Base-by-base conservation (phyloP, 1,140 invertebrate genomes). In the Chelonus insularis region DNA sequence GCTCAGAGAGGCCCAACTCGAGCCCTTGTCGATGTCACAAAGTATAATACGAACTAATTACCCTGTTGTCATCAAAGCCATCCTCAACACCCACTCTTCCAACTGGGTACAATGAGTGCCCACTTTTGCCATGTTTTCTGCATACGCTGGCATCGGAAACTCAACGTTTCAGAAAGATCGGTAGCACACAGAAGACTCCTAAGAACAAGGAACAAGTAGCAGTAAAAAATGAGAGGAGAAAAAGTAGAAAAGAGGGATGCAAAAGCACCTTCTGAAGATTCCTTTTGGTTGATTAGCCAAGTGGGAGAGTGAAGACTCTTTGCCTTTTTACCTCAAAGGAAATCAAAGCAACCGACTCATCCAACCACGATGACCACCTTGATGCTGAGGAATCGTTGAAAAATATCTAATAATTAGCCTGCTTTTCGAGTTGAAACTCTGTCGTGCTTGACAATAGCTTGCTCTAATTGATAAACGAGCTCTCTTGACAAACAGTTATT, bases 31-130 rank as follows among this genome's bases (percentile, higher is more conserved):
- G 63, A 73, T 67, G 65, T 72, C 65, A 72, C 72, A 72, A 70
- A 72, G 73, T 73, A 70, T 71, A 70, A 72, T 70, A 73, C 68
- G 69, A 72, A 72, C 68, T 76, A 76, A 76, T 76, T 75, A 76
- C 71, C 68, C 59, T 60, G 60, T 71, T 67, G 68, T 68, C 68
- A 60, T 73, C 74, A 75, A 75, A 75, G 73, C 60, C 62, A 57
- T 41, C 68, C 72, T 75, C 68, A 65, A 72, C 70, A 36, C 25
- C 36, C 18, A 39, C 54, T 20, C 57, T 41, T 11, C 39, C 4
- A 9, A 25, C n/a, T 7, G 23, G 50, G 12, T 55, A 73, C 68
- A 74, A 74, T 71, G 69, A 73, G 72, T 72, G 66, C 70, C 54
- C 67, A 73, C 73, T 73, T 20, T 66, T 51, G 62, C 59, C 43